Evolutionary conservation across 2,797 vertebrate genomes (phyloP).

Genomic region (Philypnodon macrostomus): DNA sequence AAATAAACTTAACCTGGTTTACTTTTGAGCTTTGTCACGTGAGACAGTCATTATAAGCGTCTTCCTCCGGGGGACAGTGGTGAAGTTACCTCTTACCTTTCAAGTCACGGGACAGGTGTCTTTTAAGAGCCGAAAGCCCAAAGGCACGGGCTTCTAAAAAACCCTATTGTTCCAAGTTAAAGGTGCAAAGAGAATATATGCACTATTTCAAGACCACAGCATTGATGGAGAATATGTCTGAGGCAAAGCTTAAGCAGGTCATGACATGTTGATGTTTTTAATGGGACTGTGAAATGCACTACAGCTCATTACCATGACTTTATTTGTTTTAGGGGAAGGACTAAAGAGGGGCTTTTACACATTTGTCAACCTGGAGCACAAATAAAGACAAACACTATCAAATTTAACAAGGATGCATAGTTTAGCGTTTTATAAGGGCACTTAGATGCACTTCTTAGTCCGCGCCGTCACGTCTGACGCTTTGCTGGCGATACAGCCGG

Average conservation of each 20-base stretch:
- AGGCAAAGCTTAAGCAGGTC: constrained; percentile 32
- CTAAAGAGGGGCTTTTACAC: not conserved
- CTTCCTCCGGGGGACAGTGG: constrained; percentile 27
- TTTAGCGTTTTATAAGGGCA: constrained; percentile 28
- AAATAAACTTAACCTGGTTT: constrained; percentile 16
- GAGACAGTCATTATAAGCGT: constrained; percentile 20
- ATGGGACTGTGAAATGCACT: not conserved
- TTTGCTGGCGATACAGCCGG: too few species aligned
- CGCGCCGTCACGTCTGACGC: too few species aligned
- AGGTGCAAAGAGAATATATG: constrained; percentile 7
- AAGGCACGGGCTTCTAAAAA: constrained; percentile 20
- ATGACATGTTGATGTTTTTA: constrained; percentile 30
- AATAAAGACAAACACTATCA: constrained; percentile 23
- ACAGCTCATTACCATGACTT: not conserved
- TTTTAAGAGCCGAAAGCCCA: constrained; percentile 25
- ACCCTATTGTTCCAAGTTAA: constrained; percentile 7
- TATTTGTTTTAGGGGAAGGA: not conserved
- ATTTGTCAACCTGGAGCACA: constrained; percentile 5
- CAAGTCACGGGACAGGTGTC: constrained; percentile 44
- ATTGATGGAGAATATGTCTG: constrained; percentile 33
- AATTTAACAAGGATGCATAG: constrained; percentile 43
- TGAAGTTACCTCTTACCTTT: constrained; percentile 44
- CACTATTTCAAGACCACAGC: constrained; percentile 12
- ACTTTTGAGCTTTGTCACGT: constrained; percentile 10
- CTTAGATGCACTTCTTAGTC: too few species aligned